A percentile compares a stretch with the other conserved stretches of the same genome.
phyloP scores from a whole-genome alignment of 2,113 vertebrate genomes.

The Phalacrocorax carbo region DNA sequence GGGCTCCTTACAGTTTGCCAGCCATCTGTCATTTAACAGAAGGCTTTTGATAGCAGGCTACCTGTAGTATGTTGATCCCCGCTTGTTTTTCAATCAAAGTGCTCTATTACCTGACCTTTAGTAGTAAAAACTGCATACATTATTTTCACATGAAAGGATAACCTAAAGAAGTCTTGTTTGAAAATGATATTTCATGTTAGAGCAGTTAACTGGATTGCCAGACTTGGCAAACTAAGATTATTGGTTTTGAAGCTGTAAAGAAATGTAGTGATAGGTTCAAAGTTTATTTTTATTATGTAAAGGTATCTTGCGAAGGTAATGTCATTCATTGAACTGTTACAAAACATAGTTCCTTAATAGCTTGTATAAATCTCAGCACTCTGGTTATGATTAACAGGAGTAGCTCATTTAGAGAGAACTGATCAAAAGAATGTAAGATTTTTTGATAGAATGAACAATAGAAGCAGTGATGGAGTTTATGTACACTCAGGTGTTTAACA shows the following conservation, averaged over 20 bases:
- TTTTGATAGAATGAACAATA: not conserved
- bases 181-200: not conserved
- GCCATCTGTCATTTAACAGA: constrained; percentile 49
- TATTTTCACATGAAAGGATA: not conserved
- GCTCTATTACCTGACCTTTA: not conserved
- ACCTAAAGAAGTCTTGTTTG: not conserved
- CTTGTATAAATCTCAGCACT: not conserved
- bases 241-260: not conserved
- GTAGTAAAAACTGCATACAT: not conserved
- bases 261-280: not conserved
- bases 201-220: not conserved
- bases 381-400: not conserved
- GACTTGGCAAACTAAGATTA: not conserved
- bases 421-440: not conserved
- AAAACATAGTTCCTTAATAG: not conserved
- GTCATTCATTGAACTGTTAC: not conserved
- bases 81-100: constrained; percentile 11
- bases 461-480: not conserved
- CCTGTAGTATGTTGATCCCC: not conserved
- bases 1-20: not conserved
- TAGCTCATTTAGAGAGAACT: not conserved
- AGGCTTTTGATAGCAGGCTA: not conserved
- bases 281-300: not conserved
- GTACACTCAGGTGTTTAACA: not conserved
- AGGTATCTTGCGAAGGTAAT: not conserved